phyloP scores from a whole-genome alignment of 2,113 vertebrate genomes.

The Anguilla japonica region DNA sequence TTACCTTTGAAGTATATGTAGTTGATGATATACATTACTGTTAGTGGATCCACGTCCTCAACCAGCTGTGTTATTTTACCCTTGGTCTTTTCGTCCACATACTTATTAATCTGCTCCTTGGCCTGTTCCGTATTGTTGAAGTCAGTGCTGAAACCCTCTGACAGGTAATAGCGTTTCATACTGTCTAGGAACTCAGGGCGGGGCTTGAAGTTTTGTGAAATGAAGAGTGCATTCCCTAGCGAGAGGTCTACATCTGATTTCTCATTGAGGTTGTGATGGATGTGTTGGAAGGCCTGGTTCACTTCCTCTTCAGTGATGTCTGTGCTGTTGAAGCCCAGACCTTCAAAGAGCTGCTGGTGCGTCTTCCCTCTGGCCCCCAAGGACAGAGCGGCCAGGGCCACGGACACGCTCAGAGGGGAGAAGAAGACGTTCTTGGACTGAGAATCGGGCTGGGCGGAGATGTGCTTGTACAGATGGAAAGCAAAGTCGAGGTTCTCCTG shows the following conservation, averaged over 20 bases:
- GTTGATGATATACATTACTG: conserved; percentile 65
- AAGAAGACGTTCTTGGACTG: conserved; percentile 74
- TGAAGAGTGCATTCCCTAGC: conserved; percentile 59
- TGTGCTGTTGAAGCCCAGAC: conserved; percentile 57
- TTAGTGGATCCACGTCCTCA: conserved; percentile 37
- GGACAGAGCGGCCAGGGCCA: conserved; percentile 68
- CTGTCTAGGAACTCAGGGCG: conserved; percentile 49
- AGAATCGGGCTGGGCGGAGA: conserved; percentile 49
- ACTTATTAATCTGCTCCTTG: conserved; percentile 53
- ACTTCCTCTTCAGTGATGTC: conserved; percentile 37
- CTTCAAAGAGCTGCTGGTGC: conserved; percentile 63
- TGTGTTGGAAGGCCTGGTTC: conserved; percentile 39
- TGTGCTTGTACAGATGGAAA: conserved; percentile 65
- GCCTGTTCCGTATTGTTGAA: conserved; percentile 52
- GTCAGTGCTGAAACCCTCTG: conserved; percentile 56
- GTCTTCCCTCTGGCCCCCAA: conserved; percentile 64
- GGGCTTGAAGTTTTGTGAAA: conserved; percentile 41
- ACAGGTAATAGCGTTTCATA: conserved; percentile 55
- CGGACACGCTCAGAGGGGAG: conserved; percentile 73
- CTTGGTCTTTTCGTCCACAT: conserved; percentile 57
- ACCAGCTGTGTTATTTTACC: conserved; percentile 65
- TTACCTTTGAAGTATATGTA: conserved; percentile 74
- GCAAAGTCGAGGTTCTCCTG: conserved; percentile 65
- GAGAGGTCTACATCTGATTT: conserved; percentile 26
- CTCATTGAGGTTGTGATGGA: conserved; percentile 37